Evolutionary conservation across 2,888 invertebrate genomes (phyloP).

Genomic region (Diadegma fenestrale): DNA sequence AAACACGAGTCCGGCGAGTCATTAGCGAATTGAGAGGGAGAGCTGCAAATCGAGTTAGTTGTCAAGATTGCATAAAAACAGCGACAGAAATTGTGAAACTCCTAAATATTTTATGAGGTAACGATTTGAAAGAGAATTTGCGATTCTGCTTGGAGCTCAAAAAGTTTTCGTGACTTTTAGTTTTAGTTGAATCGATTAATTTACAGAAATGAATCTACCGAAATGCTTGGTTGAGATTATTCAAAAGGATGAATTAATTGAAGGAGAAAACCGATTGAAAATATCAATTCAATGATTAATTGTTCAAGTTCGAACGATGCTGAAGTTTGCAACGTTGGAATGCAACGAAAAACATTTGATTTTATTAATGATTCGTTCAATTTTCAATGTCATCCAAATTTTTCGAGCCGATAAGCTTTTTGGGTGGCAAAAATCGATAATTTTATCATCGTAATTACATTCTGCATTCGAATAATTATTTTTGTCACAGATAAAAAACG

Average conservation of each 20-base stretch:
- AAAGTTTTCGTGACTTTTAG: not conserved
- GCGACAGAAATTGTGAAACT: not conserved
- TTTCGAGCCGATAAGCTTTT: too few species aligned
- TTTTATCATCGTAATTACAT: too few species aligned
- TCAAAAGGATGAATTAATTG: not conserved
- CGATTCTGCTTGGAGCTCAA: conserved; percentile 1
- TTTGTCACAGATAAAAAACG: too few species aligned
- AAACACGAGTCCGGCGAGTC: not conserved
- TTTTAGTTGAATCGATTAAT: not conserved
- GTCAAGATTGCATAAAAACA: conserved; percentile 3
- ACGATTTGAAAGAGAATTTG: not conserved
- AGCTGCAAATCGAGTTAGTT: conserved; percentile 1
- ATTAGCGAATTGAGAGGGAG: too few species aligned
- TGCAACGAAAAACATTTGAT: too few species aligned
- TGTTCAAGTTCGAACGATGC: not conserved
- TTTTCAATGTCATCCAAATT: too few species aligned
- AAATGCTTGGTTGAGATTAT: not conserved
- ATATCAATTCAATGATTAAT: not conserved
- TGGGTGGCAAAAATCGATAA: too few species aligned
- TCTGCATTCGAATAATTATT: too few species aligned
- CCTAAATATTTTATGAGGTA: not conserved
- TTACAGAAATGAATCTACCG: not conserved
- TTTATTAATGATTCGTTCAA: too few species aligned
- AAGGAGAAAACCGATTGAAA: not conserved
- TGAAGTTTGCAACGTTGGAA: too few species aligned